Conservation (phyloP, 2,888 invertebrate species). For the Ypsolopha scabrella region DNA sequence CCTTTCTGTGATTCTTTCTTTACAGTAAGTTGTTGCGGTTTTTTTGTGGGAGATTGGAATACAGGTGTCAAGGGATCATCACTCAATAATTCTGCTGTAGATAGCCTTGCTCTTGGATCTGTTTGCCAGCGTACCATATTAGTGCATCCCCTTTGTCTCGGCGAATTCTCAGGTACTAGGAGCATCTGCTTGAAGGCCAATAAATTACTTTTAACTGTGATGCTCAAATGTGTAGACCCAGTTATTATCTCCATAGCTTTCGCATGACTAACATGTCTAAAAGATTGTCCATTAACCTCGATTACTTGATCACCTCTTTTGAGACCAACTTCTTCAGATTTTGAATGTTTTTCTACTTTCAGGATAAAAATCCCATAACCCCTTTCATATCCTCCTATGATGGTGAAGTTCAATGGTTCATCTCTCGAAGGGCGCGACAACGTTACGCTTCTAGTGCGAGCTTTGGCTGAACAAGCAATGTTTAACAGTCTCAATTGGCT, state of each 20-base stretch:
- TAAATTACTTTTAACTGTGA: conserved; percentile 97
- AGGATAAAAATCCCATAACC: conserved; percentile 95
- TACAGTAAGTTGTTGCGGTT: conserved; percentile 67
- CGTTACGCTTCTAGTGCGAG: conserved; percentile 90
- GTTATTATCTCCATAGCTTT: conserved; percentile 93
- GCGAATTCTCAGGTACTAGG: conserved; percentile 82
- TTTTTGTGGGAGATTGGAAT: conserved; percentile 67
- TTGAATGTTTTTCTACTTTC: conserved; percentile 92
- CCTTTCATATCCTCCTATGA: conserved; percentile 93
- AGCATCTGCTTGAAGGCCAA: conserved; percentile 82
- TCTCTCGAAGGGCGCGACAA: conserved; percentile 93
- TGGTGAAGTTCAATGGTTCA: conserved; percentile 92
- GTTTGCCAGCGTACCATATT: conserved; percentile 77
- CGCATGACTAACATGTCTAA: conserved; percentile 92
- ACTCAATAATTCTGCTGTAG: conserved; percentile 79
- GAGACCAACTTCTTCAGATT: conserved; percentile 95
- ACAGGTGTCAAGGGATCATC: conserved; percentile 61
- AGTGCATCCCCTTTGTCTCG: conserved; percentile 76
- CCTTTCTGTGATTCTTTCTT: conserved; percentile 79
- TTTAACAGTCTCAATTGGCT: conserved; percentile 87
- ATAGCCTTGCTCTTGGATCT: conserved; percentile 81
- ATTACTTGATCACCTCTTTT: conserved; percentile 98
- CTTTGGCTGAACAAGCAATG: conserved; percentile 98
- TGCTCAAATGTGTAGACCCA: conserved; percentile 94
- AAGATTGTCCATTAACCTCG: conserved; percentile 97